These are phyloP conservation scores for Irena cyanogastra DNA, from an alignment of 2,113 vertebrate species.

Conservation along the genomic window DNA sequence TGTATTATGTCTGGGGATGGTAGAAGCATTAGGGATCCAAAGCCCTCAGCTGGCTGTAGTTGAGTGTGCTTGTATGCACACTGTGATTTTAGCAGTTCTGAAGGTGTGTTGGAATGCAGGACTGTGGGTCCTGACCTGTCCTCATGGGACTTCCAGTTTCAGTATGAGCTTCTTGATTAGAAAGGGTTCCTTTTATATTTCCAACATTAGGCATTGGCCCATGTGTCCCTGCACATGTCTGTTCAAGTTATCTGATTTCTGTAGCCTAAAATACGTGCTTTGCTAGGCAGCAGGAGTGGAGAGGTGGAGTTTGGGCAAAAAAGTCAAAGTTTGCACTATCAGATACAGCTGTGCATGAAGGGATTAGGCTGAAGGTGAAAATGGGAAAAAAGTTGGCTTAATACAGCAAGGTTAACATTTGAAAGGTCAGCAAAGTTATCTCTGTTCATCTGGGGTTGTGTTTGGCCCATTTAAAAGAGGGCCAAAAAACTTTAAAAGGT, in stretches of 20 bases:
- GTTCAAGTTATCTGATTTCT: neutral
- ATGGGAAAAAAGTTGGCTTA: neutral
- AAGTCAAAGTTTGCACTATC: neutral
- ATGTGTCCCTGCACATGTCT: neutral
- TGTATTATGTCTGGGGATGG: neutral
- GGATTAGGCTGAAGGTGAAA: neutral
- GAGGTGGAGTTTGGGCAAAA: conserved; percentile 1
- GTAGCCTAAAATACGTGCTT: neutral
- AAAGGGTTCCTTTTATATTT: neutral
- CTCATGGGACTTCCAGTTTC: neutral
- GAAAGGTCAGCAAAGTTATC: neutral
- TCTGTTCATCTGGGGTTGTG: neutral
- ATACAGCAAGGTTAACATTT: neutral
- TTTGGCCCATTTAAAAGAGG: neutral
- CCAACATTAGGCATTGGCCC: neutral
- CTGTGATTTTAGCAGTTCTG: neutral
- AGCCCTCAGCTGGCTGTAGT: neutral
- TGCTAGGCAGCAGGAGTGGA: neutral
- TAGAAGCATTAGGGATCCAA: neutral
- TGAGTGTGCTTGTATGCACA: neutral
- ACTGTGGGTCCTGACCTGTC: neutral
- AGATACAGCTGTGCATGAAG: neutral
- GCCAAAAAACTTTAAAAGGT: neutral
- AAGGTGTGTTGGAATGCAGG: neutral
- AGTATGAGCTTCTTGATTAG: neutral